These are phyloP conservation scores for Pterois miles DNA, from an alignment of 2,797 vertebrate species.

Conservation along the genomic window DNA sequence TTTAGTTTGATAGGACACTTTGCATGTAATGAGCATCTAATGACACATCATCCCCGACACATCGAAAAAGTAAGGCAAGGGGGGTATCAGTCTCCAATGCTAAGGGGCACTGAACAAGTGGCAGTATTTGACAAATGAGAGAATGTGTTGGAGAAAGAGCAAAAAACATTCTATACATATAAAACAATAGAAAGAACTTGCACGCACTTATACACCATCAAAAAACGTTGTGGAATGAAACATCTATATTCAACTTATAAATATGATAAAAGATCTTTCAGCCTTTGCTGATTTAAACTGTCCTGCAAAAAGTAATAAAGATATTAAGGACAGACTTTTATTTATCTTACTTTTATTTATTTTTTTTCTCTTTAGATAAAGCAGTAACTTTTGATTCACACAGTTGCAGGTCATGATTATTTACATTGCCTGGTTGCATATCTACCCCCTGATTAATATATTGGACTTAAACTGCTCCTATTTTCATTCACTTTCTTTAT, in stretches of 20 bases:
- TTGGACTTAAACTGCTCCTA: slow-evolving; percentile 28
- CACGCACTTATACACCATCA: neutral
- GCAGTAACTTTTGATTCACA: neutral
- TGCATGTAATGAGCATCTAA: no score
- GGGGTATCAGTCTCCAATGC: no score
- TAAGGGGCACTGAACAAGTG: no score
- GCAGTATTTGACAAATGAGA: no score
- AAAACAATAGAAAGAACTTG: neutral
- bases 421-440: slow-evolving; percentile 34
- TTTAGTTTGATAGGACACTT: no score
- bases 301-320: neutral
- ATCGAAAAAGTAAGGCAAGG: no score
- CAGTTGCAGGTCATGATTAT: slow-evolving; percentile 8
- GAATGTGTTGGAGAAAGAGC: no score
- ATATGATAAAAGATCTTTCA: neutral
- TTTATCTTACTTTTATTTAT: neutral
- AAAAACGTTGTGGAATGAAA: neutral
- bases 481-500: slow-evolving; percentile 60
- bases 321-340: neutral
- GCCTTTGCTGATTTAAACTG: neutral
- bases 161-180: no score
- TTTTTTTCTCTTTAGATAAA: neutral
- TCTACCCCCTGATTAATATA: slow-evolving; percentile 42
- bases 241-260: neutral
- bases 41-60: no score